Conservation (phyloP, 2,888 invertebrate species). For the Drosophila borborema region DNA sequence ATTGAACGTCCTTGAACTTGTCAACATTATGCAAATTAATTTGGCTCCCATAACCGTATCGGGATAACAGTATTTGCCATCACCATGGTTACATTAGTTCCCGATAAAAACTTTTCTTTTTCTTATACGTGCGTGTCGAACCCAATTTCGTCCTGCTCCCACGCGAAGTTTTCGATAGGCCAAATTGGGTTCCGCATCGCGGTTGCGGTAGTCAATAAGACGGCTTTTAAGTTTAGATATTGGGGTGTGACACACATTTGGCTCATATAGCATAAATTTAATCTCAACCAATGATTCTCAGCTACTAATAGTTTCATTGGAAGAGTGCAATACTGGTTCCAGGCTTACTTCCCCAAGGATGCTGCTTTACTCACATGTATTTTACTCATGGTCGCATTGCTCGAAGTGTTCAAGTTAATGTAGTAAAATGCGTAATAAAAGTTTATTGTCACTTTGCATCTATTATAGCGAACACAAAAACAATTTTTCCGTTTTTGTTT, state of each 20-base stretch:
- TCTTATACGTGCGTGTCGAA: slow-evolving; percentile 57
- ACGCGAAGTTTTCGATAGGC: slow-evolving; percentile 35
- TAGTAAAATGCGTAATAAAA: slow-evolving; percentile 39
- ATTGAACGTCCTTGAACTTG: slow-evolving; percentile 77
- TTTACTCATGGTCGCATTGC: slow-evolving; percentile 68
- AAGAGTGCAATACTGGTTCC: not conserved
- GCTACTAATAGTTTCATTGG: not conserved
- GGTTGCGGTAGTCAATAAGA: slow-evolving; percentile 16
- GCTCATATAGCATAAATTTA: slow-evolving; percentile 27
- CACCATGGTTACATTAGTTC: slow-evolving; percentile 63
- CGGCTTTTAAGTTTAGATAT: slow-evolving; percentile 17
- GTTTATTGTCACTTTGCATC: slow-evolving; percentile 46
- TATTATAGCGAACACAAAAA: slow-evolving; percentile 20
- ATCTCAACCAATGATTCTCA: slow-evolving; percentile 32
- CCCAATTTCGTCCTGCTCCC: slow-evolving; percentile 26
- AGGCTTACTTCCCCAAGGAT: not conserved
- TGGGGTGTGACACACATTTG: slow-evolving; percentile 74
- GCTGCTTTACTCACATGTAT: slow-evolving; percentile 73
- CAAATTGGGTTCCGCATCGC: slow-evolving; percentile 26
- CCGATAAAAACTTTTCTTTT: slow-evolving; percentile 39
- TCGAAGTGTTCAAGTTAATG: slow-evolving; percentile 24
- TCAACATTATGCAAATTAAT: slow-evolving; percentile 35
- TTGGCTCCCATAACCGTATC: slow-evolving; percentile 50
- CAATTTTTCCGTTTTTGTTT: slow-evolving; percentile 31
- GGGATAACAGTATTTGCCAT: slow-evolving; percentile 70